Percentiles rank a stretch among this genome's conserved stretches.
Conservation (phyloP, 2,113 vertebrate species). For the Nipponia nippon region DNA sequence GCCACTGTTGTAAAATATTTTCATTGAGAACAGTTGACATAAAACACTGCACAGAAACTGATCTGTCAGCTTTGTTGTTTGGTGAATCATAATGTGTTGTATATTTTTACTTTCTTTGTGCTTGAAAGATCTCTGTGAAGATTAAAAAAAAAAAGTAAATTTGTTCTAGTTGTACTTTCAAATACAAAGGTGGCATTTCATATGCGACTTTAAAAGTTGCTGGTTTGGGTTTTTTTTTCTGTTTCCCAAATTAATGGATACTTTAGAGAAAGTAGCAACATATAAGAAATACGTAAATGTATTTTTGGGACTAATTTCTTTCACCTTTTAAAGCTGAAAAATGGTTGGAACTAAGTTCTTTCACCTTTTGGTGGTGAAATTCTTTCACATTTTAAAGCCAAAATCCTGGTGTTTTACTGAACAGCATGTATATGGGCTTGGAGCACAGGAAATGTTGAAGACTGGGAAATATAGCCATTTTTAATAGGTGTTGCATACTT, state of each 20-base stretch:
- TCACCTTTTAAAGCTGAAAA: not conserved
- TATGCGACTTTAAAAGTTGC: not conserved
- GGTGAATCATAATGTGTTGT: slow-evolving; percentile 43
- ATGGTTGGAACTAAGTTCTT: not conserved
- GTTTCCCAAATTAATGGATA: not conserved
- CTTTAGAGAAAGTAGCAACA: not conserved
- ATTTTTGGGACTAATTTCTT: not conserved
- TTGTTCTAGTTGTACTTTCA: not conserved
- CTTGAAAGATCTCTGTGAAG: not conserved
- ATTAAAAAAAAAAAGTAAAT: not conserved
- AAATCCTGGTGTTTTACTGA: not conserved
- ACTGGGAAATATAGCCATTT: not conserved
- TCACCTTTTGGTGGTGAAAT: not conserved
- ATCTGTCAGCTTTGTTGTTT: slow-evolving; percentile 48
- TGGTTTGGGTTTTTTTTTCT: not conserved
- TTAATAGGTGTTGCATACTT: not conserved
- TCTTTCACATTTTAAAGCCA: not conserved
- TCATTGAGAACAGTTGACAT: slow-evolving; percentile 51
- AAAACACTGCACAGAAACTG: slow-evolving; percentile 40
- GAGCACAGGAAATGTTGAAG: not conserved
- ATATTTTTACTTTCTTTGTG: slow-evolving; percentile 16
- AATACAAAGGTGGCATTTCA: not conserved
- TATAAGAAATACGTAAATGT: not conserved
- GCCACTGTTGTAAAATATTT: slow-evolving; percentile 38
- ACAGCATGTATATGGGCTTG: not conserved